phyloP scores from a whole-genome alignment of 2,888 invertebrate species.

The Phlogophora meticulosa region DNA sequence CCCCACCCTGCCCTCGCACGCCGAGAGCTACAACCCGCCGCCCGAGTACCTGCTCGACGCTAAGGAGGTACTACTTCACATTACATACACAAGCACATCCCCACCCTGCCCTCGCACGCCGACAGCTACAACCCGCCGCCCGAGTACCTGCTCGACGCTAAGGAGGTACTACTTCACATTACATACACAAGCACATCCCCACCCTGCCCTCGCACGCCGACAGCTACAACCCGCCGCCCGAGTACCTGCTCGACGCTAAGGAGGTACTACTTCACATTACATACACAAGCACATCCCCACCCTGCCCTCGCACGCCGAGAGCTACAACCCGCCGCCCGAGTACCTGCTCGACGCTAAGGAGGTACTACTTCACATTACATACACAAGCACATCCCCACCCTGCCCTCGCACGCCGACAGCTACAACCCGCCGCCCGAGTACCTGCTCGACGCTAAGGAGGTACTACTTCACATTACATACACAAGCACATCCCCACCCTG shows the following conservation, averaged over 20 bases:
- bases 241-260: constrained; percentile 97
- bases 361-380: constrained; percentile 81
- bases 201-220: constrained; percentile 97
- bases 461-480: constrained; percentile 83
- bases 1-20: constrained; percentile 96
- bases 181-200: constrained; percentile 96
- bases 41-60: constrained; percentile 98
- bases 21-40: constrained; percentile 99
- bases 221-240: constrained; percentile 99
- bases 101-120: constrained; percentile 96
- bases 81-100: constrained; percentile 95
- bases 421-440: constrained; percentile 99
- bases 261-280: constrained; percentile 88
- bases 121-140: constrained; percentile 99
- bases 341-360: constrained; percentile 97
- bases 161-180: constrained; percentile 89
- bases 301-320: constrained; percentile 98
- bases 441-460: constrained; percentile 96
- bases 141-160: constrained; percentile 97
- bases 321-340: constrained; percentile 99
- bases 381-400: constrained; percentile 96
- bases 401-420: constrained; percentile 98
- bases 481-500: constrained; percentile 96
- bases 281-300: constrained; percentile 96
- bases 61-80: constrained; percentile 91